Base-by-base conservation (phyloP, 2,888 invertebrate genomes). In the Leptinotarsa juncta region DNA sequence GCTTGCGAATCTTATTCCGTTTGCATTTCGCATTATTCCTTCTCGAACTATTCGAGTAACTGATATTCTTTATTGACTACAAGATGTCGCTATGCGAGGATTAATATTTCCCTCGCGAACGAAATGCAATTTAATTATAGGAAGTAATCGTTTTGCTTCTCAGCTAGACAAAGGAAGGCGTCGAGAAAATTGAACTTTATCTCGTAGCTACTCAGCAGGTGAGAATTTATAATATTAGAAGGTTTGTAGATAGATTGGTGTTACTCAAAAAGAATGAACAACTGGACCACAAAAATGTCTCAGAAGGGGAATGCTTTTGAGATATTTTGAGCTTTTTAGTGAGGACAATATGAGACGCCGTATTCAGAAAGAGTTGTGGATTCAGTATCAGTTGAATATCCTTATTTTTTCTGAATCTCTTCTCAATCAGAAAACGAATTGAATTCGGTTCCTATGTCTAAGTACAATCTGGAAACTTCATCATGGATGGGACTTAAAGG, bases 11-110 rank as follows among this genome's bases (percentile, higher is more conserved):
- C 57, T 20, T 23, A 57, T 57, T 42, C n/a, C 68, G 55, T 68
- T 68, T 55, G 69, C 69, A 57, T 69, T 57, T 69, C 57, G 16
- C 48, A 69, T 69, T 18, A 69, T 57, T 53, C 48, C 57, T 23
- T 18, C n/a, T 57, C 60, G 48, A 20, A 42, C 57, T 42, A 69
- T 60, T 69, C 42, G 18, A 55, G 23, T 53, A 57, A 57, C 69
- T 69, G 16, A 69, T 69, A 57, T 57, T 57, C 20, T 53, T 57
- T 20, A 57, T 57, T 3, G 69, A 42, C 57, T 48, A 3, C 18
- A 15, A 18, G 48, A 26, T 5, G 69, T 50, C 42, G 62, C 62
- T n/a, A n/a, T 16, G 18, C 62, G 32, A 26, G 62, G 62, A 62
- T 62, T 62, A 62, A 62, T 62, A 62, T 62, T 62, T 62, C n/a